A percentile compares a stretch with the other conserved stretches of the same genome.
Conservation (phyloP, 2,113 vertebrate species). For the Hippocampus mohnikei region DNA sequence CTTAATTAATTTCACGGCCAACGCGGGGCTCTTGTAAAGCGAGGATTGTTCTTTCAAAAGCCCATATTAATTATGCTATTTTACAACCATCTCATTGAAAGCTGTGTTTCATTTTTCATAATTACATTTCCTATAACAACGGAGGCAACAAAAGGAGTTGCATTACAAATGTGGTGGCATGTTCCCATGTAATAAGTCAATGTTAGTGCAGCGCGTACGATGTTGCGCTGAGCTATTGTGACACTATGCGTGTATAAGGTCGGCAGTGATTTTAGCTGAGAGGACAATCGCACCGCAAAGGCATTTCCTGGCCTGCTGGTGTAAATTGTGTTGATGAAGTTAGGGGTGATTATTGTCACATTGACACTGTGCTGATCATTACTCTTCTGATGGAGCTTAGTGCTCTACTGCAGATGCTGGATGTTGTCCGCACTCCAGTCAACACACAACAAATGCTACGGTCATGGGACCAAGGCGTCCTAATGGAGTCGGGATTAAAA, state of each 20-base stretch:
- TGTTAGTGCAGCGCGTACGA: conserved; percentile 47
- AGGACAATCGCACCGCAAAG: conserved; percentile 43
- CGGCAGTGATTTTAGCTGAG: conserved; percentile 62
- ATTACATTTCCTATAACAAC: conserved; percentile 95
- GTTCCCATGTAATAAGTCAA: conserved; percentile 70
- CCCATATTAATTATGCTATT: conserved; percentile 99
- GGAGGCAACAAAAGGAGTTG: conserved; percentile 82
- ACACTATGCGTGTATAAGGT: conserved; percentile 43
- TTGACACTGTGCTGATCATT: conserved; percentile 52
- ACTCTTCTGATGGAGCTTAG: conserved; percentile 54
- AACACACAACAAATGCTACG: conserved; percentile 9
- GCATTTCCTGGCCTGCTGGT: conserved; percentile 54
- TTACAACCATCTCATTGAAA: conserved; percentile 98
- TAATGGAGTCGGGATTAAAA: conserved; percentile 10
- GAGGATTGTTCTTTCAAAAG: conserved; percentile 98
- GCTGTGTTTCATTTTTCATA: conserved; percentile 99
- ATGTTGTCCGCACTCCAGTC: conserved; percentile 26
- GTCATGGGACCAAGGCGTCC: conserved; percentile 24
- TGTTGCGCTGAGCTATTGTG: conserved; percentile 26
- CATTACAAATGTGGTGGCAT: conserved; percentile 86
- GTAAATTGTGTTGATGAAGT: conserved; percentile 69
- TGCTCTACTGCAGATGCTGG: conserved; percentile 45
- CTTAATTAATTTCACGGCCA: conserved; percentile 99
- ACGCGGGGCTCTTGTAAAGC: conserved; percentile 93
- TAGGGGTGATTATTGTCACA: conserved; percentile 68